Evolutionary conservation across 2,888 invertebrate genomes (phyloP).

Genomic region (Blera fallax): DNA sequence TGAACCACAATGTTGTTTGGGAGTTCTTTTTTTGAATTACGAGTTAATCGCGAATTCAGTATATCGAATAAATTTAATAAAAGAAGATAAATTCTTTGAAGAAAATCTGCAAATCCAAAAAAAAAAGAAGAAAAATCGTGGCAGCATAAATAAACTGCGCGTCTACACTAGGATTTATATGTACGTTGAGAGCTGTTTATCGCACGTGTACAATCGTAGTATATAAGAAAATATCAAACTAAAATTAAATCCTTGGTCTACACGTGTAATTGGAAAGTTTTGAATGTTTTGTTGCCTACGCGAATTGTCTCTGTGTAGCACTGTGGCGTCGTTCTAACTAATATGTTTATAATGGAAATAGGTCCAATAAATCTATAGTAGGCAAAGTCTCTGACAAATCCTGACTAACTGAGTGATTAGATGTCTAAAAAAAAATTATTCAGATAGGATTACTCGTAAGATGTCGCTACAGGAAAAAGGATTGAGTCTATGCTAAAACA

Average conservation of each 20-base stretch:
- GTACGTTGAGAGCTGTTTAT: neutral
- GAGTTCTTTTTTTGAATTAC: neutral
- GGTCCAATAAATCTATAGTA: neutral
- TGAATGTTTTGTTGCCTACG: neutral
- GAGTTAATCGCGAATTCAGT: neutral
- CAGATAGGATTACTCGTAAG: no score
- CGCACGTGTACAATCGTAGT: neutral
- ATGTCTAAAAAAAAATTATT: no score
- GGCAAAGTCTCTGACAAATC: no score
- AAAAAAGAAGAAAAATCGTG: neutral
- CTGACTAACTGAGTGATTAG: no score
- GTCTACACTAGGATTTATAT: neutral
- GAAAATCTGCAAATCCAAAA: neutral
- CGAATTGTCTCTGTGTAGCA: neutral
- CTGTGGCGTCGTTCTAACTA: neutral
- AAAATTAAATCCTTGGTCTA: neutral
- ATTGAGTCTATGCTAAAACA: no score
- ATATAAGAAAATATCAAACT: neutral
- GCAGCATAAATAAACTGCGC: neutral
- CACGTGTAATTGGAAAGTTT: neutral
- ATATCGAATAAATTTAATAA: neutral
- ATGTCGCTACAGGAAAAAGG: no score
- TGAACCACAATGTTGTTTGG: neutral
- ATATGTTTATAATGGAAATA: neutral
- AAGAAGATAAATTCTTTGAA: neutral